phyloP scores from a whole-genome alignment of 2,888 invertebrate genomes.

The Xestia rhomboidea region DNA sequence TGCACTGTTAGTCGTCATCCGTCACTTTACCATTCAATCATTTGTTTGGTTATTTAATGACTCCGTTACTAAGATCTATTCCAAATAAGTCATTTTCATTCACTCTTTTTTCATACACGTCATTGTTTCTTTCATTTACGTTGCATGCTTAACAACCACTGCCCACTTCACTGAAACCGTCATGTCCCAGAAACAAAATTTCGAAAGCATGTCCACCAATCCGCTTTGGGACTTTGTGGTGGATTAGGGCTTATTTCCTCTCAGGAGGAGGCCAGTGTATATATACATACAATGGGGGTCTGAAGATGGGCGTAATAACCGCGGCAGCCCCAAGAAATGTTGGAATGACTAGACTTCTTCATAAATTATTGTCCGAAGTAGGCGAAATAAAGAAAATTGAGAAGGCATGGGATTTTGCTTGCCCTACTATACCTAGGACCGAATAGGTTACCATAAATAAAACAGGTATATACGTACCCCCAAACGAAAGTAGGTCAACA shows the following conservation, averaged over 20 bases:
- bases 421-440: not conserved
- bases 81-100: too few relatives aligned
- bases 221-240: not conserved
- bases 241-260: not conserved
- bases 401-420: not conserved
- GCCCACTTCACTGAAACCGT: not conserved
- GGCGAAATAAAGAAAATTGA: not conserved
- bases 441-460: not conserved
- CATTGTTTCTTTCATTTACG: not conserved
- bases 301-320: not conserved
- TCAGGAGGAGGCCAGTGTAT: not conserved
- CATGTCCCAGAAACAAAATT: not conserved
- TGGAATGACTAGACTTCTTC: not conserved
- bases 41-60: too few relatives aligned
- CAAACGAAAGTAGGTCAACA: slow-evolving; percentile 32
- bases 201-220: not conserved
- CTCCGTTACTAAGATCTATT: not conserved
- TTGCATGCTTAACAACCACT: not conserved
- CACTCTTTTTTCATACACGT: too few relatives aligned
- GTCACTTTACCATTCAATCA: not conserved
- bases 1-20: too few relatives aligned
- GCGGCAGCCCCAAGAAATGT: not conserved
- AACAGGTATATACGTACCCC: not conserved
- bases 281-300: not conserved
- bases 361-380: not conserved